Conservation (phyloP, 1,140 invertebrate genomes). For the Grapholita molesta region DNA sequence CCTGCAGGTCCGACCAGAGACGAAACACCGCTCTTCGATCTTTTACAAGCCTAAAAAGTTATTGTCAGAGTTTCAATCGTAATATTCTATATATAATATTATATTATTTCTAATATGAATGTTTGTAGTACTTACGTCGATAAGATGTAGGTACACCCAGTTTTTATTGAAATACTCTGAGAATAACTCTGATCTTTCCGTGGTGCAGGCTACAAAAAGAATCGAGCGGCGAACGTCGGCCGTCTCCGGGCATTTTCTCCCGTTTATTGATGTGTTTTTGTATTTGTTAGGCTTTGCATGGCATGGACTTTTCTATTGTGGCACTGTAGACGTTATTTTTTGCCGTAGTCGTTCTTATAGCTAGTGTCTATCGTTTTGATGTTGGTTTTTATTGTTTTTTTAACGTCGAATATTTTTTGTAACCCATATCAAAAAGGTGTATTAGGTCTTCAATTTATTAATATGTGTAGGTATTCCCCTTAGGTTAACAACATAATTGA, state of each 20-base stretch:
- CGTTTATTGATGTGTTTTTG: conserved; percentile 30
- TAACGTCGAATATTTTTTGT: conserved; percentile 34
- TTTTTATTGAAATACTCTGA: neutral
- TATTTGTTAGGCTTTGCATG: conserved; percentile 57
- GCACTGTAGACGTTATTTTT: conserved; percentile 36
- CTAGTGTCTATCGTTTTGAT: conserved; percentile 48
- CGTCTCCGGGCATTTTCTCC: conserved; percentile 24
- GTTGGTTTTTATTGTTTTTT: conserved; percentile 29
- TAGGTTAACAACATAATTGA: neutral
- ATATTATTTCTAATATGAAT: too few relatives aligned
- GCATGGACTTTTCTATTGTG: conserved; percentile 57
- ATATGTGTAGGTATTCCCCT: neutral
- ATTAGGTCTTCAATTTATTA: neutral
- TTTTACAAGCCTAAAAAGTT: conserved; percentile 41
- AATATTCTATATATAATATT: neutral
- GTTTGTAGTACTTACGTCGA: neutral
- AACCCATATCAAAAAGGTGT: neutral
- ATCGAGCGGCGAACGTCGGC: conserved; percentile 38
- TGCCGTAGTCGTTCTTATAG: conserved; percentile 48
- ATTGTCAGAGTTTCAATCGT: conserved; percentile 29
- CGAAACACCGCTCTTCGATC: conserved; percentile 37
- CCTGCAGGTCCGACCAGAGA: conserved; percentile 85
- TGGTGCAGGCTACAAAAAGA: conserved; percentile 39
- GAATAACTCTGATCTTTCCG: neutral
- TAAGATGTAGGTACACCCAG: neutral